These are phyloP conservation scores for Todiramphus chloris DNA, from an alignment of 2,113 vertebrate species.

Conservation along the genomic window DNA sequence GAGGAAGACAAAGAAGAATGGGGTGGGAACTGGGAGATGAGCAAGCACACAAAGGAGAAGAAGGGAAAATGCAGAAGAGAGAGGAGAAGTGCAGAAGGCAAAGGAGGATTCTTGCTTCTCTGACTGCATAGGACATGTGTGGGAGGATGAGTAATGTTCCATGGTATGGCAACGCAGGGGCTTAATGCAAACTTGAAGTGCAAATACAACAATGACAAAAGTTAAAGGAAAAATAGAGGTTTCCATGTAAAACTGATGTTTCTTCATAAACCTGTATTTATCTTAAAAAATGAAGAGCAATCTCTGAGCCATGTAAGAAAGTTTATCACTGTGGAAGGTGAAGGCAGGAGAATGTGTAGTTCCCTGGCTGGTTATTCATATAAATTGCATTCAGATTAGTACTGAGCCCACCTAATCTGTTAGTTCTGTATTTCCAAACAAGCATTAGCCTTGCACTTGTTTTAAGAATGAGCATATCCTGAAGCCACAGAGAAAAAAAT, in stretches of 20 bases:
- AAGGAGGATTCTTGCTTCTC: neutral
- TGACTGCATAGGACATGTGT: neutral
- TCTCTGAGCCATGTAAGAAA: neutral
- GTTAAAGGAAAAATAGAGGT: slow-evolving; percentile 7
- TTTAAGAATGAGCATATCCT: neutral
- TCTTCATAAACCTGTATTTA: slow-evolving; percentile 45
- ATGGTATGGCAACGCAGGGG: neutral
- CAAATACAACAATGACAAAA: slow-evolving; percentile 8
- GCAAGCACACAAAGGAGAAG: neutral
- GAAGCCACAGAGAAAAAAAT: neutral
- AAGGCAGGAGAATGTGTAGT: neutral
- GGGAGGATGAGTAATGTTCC: slow-evolving; percentile 25
- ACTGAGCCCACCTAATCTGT: neutral
- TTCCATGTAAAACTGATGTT: slow-evolving; percentile 32
- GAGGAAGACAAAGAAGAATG: neutral
- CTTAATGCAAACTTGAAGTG: neutral
- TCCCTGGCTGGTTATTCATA: neutral
- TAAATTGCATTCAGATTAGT: slow-evolving; percentile 15
- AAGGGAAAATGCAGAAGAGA: neutral
- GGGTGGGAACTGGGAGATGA: neutral
- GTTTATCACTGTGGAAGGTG: slow-evolving; percentile 29
- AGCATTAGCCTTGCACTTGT: neutral
- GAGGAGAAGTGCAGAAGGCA: neutral
- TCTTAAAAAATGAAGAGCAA: slow-evolving; percentile 25
- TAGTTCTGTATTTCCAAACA: neutral